Base-by-base conservation (phyloP, 2,888 invertebrate species). In the Dicyrtoma fusca region DNA sequence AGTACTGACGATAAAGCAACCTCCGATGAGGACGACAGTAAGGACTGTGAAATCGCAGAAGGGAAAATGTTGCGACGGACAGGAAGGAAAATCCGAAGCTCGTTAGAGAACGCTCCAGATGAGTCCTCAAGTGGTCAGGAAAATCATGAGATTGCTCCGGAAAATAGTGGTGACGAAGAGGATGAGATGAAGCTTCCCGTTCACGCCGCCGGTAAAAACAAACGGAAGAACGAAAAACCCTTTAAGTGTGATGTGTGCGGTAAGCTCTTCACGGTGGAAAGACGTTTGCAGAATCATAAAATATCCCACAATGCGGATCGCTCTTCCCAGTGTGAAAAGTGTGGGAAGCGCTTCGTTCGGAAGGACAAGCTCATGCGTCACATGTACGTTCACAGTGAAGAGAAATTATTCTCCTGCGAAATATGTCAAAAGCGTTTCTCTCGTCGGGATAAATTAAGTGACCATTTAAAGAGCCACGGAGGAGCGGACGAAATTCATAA, bases 341-440 rank as follows among this genome's bases (percentile, higher is more conserved):
- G 77, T 59, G 78, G 78, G 8, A 76, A 77, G 47, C 65, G 74
- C n/a, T 77, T 78, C 63, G 73, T 75, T 17, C 72, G 75, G 6
- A 72, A 71, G 19, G 78, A 78, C 49, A 77, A 76, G 34, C 66
- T 78, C 11, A 69, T 73, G 65, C 68, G 78, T 13, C 78, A 78
- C 66, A 78, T 78, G 78, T 76, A 71, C 25, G 78, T 78, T 17
- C 78, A 78, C 70, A 57, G 51, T 6, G 76, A 75, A 42, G 78
- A 78, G 63, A 78, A 78, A 69, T 62, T 75, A 73, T 78, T 78
- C 49, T 59, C 65, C 10, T 78, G 78, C 70, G 73, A 75, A 17
- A 70, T 73, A 49, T 78, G 78, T 64, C 69, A 70, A 17, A 76
- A 76, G 19, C 51, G 74, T 21, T 78, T 78, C 42, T 74, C 73